Percentiles rank a stretch among this genome's conserved stretches.
These are phyloP conservation scores for Cryptops parisi DNA, from an alignment of 2,888 invertebrate species.

Conservation along the genomic window DNA sequence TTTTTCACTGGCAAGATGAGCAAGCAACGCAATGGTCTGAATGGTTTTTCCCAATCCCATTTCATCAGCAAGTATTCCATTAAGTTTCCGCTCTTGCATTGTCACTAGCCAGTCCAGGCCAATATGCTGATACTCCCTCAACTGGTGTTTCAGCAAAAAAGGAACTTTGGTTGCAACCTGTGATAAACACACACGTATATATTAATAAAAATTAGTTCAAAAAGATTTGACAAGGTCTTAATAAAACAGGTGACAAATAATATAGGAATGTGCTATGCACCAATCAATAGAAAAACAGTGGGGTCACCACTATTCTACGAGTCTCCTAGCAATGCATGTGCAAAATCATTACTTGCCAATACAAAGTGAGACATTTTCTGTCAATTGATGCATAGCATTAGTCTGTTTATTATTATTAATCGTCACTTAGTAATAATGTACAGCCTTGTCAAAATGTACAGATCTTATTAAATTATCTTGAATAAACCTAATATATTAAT, in stretches of 20 bases:
- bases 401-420: too few species aligned
- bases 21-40: conserved; percentile 86
- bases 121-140: conserved; percentile 94
- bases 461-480: too few species aligned
- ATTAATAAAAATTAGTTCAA: background rate
- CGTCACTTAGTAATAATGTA: too few species aligned
- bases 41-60: conserved; percentile 97
- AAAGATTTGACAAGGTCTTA: background rate
- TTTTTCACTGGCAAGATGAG: conserved; percentile 83
- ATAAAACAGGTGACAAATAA: background rate
- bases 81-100: conserved; percentile 85
- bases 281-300: too few species aligned
- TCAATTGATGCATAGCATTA: too few species aligned
- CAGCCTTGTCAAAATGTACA: too few species aligned
- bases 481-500: too few species aligned
- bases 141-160: conserved; percentile 70
- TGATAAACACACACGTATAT: conserved; percentile 18
- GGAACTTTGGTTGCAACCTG: conserved; percentile 85
- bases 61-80: conserved; percentile 92
- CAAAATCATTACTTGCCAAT: background rate
- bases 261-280: too few species aligned
- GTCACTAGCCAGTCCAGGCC: conserved; percentile 95
- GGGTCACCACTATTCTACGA: background rate
- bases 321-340: too few species aligned
- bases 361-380: background rate